Evolutionary conservation across 2,888 invertebrate species (phyloP).

Genomic region (Coremacera marginata): DNA sequence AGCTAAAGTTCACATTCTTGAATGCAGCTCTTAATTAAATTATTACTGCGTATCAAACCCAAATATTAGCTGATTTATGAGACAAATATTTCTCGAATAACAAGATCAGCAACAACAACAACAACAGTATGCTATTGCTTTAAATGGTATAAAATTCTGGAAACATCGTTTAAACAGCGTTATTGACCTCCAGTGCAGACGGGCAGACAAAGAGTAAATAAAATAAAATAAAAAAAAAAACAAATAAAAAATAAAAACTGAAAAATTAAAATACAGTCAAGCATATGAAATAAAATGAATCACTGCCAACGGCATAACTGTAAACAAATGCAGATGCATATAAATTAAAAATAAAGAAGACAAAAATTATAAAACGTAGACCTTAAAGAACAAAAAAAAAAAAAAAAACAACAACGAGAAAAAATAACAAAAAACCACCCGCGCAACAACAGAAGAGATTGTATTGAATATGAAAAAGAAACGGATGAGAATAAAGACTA

Average conservation of each 20-base stretch:
- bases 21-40: too few relatives aligned
- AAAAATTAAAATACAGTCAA: not conserved
- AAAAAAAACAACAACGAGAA: not conserved
- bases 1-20: too few relatives aligned
- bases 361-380: not conserved
- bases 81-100: too few relatives aligned
- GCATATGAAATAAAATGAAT: conserved; percentile 15
- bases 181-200: conserved; percentile 10
- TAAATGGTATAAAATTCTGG: not conserved
- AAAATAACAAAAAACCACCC: not conserved
- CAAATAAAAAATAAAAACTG: not conserved
- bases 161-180: not conserved
- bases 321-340: not conserved
- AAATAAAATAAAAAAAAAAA: not conserved
- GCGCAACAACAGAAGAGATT: not conserved
- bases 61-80: too few relatives aligned
- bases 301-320: conserved; percentile 17
- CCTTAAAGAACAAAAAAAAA: not conserved
- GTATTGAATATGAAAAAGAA: not conserved
- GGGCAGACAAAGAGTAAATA: not conserved
- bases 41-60: too few relatives aligned
- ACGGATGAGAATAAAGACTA: not conserved
- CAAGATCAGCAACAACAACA: too few relatives aligned
- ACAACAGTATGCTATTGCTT: too few relatives aligned
- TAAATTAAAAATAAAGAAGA: not conserved